Conservation (phyloP, 2,888 invertebrate species). For the Amiota communis region DNA sequence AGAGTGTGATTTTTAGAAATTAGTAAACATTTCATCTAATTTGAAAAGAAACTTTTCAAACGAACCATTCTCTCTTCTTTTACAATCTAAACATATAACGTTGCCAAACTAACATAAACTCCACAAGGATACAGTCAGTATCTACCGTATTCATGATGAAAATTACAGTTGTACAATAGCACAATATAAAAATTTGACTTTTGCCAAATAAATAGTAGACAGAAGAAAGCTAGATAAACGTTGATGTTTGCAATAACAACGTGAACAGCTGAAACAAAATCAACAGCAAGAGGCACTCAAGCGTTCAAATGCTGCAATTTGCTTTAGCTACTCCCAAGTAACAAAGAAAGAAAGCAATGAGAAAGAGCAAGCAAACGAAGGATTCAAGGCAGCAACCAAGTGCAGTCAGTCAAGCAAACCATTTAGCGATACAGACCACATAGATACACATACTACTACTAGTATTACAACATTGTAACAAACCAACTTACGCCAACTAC, state of each 20-base stretch:
- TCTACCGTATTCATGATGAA: neutral
- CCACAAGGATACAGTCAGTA: slow-evolving; percentile 4
- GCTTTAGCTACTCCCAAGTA: slow-evolving; percentile 12
- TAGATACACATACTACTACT: no score
- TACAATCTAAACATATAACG: neutral
- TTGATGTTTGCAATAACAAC: neutral
- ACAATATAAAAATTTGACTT: slow-evolving; percentile 23
- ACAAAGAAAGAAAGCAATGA: neutral
- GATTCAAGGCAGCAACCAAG: slow-evolving; percentile 7
- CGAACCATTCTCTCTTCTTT: no score
- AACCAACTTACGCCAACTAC: no score
- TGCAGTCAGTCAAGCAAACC: slow-evolving; percentile 15
- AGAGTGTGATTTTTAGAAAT: no score
- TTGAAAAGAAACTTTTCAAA: no score
- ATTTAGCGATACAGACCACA: slow-evolving; percentile 14
- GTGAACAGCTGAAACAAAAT: slow-evolving; percentile 1
- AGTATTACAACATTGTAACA: no score
- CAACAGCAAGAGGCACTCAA: slow-evolving; percentile 24
- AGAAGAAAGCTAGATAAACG: neutral
- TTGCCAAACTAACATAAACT: slow-evolving; percentile 12
- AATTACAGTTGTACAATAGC: slow-evolving; percentile 13
- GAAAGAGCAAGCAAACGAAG: neutral
- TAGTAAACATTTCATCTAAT: no score
- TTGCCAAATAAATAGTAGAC: neutral
- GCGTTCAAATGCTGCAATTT: slow-evolving; percentile 24